phyloP scores from a whole-genome alignment of 2,113 vertebrate species.

The Arizona elegans region DNA sequence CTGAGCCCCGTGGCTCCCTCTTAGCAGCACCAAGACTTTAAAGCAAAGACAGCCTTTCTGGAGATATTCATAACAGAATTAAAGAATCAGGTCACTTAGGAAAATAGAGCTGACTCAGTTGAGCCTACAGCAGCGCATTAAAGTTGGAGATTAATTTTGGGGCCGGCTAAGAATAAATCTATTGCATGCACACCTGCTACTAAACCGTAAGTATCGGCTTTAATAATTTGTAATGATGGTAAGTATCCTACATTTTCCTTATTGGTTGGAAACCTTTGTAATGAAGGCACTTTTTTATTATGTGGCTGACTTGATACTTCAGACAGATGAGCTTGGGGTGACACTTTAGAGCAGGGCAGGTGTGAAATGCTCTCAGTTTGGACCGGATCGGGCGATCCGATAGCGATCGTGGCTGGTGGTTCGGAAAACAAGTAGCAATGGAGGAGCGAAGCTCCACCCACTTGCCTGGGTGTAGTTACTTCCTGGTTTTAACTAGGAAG shows the following conservation, averaged over 20 bases:
- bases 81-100: constrained; percentile 80
- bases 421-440: too few species aligned
- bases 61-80: constrained; percentile 79
- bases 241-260: constrained; percentile 21
- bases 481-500: too few species aligned
- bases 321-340: background rate
- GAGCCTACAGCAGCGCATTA: constrained; percentile 43
- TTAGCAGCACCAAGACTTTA: constrained; percentile 67
- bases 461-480: too few species aligned
- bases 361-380: too few species aligned
- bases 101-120: constrained; percentile 74
- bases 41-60: constrained; percentile 74
- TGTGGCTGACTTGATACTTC: background rate
- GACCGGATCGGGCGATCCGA: too few species aligned
- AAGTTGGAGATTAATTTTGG: constrained; percentile 69
- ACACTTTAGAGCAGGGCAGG: background rate
- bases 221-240: constrained; percentile 53
- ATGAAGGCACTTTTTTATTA: constrained; percentile 34
- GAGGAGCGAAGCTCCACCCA: too few species aligned
- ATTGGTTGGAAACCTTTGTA: constrained; percentile 38
- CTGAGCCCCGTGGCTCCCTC: constrained; percentile 61
- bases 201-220: constrained; percentile 41
- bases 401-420: too few species aligned
- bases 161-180: constrained; percentile 59
- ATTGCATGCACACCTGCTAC: constrained; percentile 58